Percentiles rank a stretch among this genome's conserved stretches.
These are phyloP conservation scores for Lepeophtheirus nordmannii DNA, from an alignment of 2,888 invertebrate species.

Conservation along the genomic window DNA sequence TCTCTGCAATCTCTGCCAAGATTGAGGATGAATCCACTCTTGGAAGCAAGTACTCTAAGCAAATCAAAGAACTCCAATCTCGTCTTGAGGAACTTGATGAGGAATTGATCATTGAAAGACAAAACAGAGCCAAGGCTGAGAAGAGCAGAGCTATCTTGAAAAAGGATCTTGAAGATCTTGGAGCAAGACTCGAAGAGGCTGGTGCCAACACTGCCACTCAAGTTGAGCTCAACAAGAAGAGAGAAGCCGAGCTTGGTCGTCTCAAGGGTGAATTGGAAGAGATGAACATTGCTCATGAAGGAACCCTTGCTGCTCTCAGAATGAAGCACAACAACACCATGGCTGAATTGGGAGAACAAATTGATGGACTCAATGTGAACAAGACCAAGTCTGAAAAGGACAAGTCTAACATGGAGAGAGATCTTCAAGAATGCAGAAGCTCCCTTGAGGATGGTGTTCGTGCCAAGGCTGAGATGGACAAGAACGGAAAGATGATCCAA, in stretches of 20 bases:
- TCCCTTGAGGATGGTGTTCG: constrained; percentile 21
- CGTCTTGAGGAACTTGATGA: constrained; percentile 98
- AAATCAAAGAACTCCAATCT: constrained; percentile 97
- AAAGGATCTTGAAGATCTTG: constrained; percentile 89
- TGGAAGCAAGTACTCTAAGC: constrained; percentile 86
- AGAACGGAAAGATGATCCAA: constrained; percentile 92
- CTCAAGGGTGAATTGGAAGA: constrained; percentile 97
- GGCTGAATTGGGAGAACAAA: constrained; percentile 98
- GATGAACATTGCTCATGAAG: constrained; percentile 95
- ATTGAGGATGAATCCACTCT: constrained; percentile 43
- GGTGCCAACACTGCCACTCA: constrained; percentile 98
- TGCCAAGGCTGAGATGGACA: constrained; percentile 71
- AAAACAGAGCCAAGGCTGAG: constrained; percentile 66
- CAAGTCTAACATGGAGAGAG: constrained; percentile 62
- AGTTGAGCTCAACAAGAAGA: constrained; percentile 99
- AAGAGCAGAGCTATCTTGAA: constrained; percentile 90
- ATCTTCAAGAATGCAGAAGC: constrained; percentile 39
- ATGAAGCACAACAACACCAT: constrained; percentile 99
- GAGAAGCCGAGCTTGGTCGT: constrained; percentile 96
- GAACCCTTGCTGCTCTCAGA: constrained; percentile 84
- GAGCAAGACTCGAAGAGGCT: constrained; percentile 93
- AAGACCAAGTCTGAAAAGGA: constrained; percentile 95
- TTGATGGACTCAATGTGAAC: constrained; percentile 98
- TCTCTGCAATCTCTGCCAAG: constrained; percentile 83
- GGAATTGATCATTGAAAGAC: constrained; percentile 96